Percentiles rank a stretch among this genome's conserved stretches.
Evolutionary conservation across 2,888 invertebrate species (phyloP).

Genomic region (Alloscopus bannaensis): DNA sequence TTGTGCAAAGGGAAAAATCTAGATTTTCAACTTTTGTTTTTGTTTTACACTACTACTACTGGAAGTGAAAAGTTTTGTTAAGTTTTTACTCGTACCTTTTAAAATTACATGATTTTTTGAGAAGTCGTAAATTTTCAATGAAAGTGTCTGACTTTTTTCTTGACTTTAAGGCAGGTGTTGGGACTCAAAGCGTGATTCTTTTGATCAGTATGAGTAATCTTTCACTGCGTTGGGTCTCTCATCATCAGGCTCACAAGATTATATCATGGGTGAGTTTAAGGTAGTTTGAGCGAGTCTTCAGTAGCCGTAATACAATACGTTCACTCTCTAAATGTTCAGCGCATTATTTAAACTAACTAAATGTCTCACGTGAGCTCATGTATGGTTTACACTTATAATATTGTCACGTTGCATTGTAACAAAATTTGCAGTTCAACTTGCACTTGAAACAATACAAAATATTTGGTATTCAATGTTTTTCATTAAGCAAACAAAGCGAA

Average conservation of each 20-base stretch:
- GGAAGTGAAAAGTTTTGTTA: constrained; percentile 48
- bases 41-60: constrained; percentile 30
- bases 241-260: constrained; percentile 40
- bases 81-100: constrained; percentile 25
- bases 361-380: no score
- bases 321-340: no score
- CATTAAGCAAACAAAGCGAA: no score
- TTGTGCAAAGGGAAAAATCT: constrained; percentile 34
- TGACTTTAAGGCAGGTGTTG: constrained; percentile 33
- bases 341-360: no score
- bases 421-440: no score
- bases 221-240: constrained; percentile 54
- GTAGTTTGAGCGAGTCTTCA: no score
- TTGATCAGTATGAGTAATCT: constrained; percentile 52
- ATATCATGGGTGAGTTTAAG: constrained; percentile 26
- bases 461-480: no score
- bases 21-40: constrained; percentile 52
- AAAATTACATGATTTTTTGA: constrained; percentile 52
- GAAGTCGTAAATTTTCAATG: constrained; percentile 59
- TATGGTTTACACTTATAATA: no score
- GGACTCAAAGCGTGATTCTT: constrained; percentile 55
- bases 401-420: no score
- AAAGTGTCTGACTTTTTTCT: constrained; percentile 19
- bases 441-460: no score
- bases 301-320: no score